Percentiles rank a stretch among this genome's conserved stretches.
These are phyloP conservation scores for Oryzaephilus surinamensis DNA, from an alignment of 1,140 invertebrate genomes.

Conservation along the genomic window DNA sequence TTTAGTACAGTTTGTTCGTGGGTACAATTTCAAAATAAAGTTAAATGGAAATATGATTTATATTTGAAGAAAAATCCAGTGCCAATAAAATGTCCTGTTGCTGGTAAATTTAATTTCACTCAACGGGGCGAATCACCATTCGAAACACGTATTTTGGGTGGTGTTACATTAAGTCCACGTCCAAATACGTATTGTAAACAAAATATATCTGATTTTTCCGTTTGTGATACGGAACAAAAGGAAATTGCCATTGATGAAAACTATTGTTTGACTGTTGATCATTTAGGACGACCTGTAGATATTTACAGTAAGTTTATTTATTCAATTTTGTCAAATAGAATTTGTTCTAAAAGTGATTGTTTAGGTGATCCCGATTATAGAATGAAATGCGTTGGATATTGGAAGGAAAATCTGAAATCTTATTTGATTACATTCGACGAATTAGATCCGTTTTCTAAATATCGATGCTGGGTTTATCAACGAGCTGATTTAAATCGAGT, in stretches of 20 bases:
- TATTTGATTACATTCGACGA: constrained; percentile 96
- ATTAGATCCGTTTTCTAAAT: constrained; percentile 89
- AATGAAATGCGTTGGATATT: constrained; percentile 95
- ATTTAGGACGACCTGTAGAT: constrained; percentile 83
- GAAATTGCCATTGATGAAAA: constrained; percentile 88
- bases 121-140: constrained; percentile 82
- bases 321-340: neutral
- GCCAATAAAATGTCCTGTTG: constrained; percentile 87
- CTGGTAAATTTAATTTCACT: constrained; percentile 89
- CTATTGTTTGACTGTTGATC: constrained; percentile 92
- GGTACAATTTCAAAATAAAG: constrained; percentile 79
- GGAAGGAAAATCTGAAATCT: constrained; percentile 96
- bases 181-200: constrained; percentile 88
- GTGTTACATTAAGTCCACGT: constrained; percentile 84
- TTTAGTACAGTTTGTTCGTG: constrained; percentile 89
- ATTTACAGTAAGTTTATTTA: constrained; percentile 67
- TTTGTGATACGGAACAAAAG: constrained; percentile 88
- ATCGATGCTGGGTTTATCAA: constrained; percentile 97
- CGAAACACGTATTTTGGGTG: constrained; percentile 81
- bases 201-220: constrained; percentile 90
- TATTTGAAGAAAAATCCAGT: constrained; percentile 84
- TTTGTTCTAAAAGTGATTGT: constrained; percentile 13
- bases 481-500: constrained; percentile 85
- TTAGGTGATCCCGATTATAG: constrained; percentile 87
- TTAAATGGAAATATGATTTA: constrained; percentile 80